Evolutionary conservation across 1,140 invertebrate species (phyloP).

Genomic region (Drosophila repleta): DNA sequence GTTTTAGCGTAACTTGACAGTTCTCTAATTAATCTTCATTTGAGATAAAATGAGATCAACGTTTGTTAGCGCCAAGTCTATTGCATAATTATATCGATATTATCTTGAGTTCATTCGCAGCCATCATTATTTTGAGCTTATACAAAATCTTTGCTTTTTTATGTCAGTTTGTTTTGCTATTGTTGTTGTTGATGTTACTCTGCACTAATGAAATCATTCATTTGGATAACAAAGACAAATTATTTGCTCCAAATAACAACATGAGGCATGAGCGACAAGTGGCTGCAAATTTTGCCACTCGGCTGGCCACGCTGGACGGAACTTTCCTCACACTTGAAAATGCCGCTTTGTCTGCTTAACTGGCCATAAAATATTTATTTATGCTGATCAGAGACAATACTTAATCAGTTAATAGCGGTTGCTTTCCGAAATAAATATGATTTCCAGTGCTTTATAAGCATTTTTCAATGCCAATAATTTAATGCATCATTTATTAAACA

Average conservation of each 20-base stretch:
- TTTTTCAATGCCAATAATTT: slow-evolving; percentile 61
- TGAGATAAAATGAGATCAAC: not conserved
- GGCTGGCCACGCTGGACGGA: slow-evolving; percentile 28
- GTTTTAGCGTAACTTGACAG: not conserved
- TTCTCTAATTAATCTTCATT: not conserved
- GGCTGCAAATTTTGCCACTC: slow-evolving; percentile 57
- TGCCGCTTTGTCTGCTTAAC: slow-evolving; percentile 15
- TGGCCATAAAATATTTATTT: slow-evolving; percentile 47
- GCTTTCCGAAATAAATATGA: slow-evolving; percentile 16
- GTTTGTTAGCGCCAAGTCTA: not conserved
- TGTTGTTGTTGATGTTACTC: not conserved
- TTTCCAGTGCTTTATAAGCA: slow-evolving; percentile 23
- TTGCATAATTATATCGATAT: slow-evolving; percentile 8
- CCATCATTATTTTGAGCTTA: not conserved
- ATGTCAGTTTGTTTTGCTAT: not conserved
- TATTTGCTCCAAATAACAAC: slow-evolving; percentile 69
- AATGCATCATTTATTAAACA: slow-evolving; percentile 49
- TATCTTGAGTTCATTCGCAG: not conserved
- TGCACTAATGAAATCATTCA: slow-evolving; percentile 55
- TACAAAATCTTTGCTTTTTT: not conserved
- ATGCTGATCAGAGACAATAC: slow-evolving; percentile 31
- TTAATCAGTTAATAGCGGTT: slow-evolving; percentile 31
- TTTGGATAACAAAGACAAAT: slow-evolving; percentile 74
- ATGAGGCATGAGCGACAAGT: slow-evolving; percentile 19
- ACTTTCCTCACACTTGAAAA: not conserved